Evolutionary conservation across 2,888 invertebrate genomes (phyloP).

Genomic region (Smittia sp.): DNA sequence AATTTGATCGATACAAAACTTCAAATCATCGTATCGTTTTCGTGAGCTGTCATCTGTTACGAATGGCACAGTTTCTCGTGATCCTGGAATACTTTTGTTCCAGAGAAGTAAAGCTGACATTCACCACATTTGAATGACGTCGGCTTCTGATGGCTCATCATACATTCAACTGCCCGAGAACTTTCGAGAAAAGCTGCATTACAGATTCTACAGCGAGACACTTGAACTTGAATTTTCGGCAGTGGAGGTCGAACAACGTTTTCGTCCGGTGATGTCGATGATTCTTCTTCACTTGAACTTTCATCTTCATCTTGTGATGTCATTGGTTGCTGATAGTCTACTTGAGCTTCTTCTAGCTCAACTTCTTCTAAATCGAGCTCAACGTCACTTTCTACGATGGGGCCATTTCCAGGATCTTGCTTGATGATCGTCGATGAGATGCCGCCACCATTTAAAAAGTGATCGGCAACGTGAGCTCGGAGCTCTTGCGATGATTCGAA

Average conservation of each 20-base stretch:
- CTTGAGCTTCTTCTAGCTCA: constrained; percentile 29
- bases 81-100: constrained; percentile 39
- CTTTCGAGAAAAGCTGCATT: constrained; percentile 34
- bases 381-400: constrained; percentile 27
- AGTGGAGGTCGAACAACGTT: neutral
- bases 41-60: neutral
- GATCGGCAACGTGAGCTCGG: constrained; percentile 53
- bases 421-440: neutral
- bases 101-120: constrained; percentile 42
- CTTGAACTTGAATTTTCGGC: constrained; percentile 33
- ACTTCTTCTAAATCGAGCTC: constrained; percentile 40
- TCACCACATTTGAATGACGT: constrained; percentile 34
- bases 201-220: constrained; percentile 40
- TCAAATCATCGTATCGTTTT: neutral
- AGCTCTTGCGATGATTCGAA: constrained; percentile 51
- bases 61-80: constrained; percentile 42
- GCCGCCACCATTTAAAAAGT: constrained; percentile 51
- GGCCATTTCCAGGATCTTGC: neutral
- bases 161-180: constrained; percentile 35
- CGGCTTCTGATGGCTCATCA: constrained; percentile 40
- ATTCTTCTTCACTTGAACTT: constrained; percentile 14
- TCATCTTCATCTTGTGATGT: constrained; percentile 13
- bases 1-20: too few relatives aligned
- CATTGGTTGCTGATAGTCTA: constrained; percentile 16
- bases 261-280: neutral